phyloP scores from a whole-genome alignment of 2,888 invertebrate species.

The Drosophila heteroneura region DNA sequence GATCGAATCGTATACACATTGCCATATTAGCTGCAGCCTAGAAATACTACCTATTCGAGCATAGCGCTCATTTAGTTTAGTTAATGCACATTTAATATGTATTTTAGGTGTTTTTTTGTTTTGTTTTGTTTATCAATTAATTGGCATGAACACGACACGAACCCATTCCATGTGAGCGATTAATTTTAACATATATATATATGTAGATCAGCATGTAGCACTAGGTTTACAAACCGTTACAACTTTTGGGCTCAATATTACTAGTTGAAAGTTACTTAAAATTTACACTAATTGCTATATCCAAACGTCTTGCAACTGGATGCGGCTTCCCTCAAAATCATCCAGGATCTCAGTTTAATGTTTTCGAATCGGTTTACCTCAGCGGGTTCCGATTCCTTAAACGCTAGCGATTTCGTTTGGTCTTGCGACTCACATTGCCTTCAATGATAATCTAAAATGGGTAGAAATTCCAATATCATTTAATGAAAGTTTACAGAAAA shows the following conservation, averaged over 20 bases:
- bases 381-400: conserved; percentile 83
- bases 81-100: conserved; percentile 56
- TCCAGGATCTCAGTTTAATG: conserved; percentile 32
- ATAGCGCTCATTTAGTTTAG: conserved; percentile 48
- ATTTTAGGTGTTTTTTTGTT: conserved; percentile 14
- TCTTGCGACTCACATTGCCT: conserved; percentile 85
- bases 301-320: conserved; percentile 9
- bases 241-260: conserved; percentile 40
- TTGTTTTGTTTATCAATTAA: conserved; percentile 6
- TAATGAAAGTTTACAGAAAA: conserved; percentile 4
- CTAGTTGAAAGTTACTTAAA: conserved; percentile 43
- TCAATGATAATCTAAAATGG: conserved; percentile 83
- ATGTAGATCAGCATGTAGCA: conserved; percentile 22
- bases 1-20: conserved; percentile 67
- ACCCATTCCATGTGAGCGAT: conserved; percentile 46
- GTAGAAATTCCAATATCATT: background rate
- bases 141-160: conserved; percentile 42
- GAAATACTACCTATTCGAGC: conserved; percentile 27
- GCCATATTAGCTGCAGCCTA: conserved; percentile 32
- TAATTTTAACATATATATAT: conserved; percentile 20
- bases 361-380: conserved; percentile 82
- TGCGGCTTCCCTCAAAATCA: conserved; percentile 15
- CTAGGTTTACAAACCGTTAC: conserved; percentile 22
- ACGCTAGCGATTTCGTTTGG: conserved; percentile 85
- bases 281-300: conserved; percentile 37